phyloP scores from a whole-genome alignment of 2,888 invertebrate genomes.

The Chaitophorus viminalis region DNA sequence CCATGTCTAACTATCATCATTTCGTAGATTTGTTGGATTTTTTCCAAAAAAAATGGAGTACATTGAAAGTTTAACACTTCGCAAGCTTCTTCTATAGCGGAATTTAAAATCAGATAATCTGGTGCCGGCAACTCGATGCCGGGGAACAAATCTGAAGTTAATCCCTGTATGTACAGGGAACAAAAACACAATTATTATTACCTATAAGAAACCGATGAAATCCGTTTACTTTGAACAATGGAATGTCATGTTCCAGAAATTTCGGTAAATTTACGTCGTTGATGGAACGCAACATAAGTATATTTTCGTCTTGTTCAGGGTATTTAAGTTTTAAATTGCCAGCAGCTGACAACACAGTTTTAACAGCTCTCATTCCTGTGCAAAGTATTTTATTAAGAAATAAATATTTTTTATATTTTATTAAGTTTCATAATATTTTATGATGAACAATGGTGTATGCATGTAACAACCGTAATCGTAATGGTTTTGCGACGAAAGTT shows the following conservation, averaged over 20 bases:
- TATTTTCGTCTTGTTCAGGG: constrained; percentile 80
- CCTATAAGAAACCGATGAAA: background rate
- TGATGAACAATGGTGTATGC: background rate
- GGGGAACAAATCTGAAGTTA: constrained; percentile 93
- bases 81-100: constrained; percentile 75
- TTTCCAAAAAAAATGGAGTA: constrained; percentile 84
- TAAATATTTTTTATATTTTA: background rate
- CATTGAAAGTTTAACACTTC: constrained; percentile 82
- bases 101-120: constrained; percentile 79
- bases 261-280: constrained; percentile 96
- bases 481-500: constrained; percentile 91
- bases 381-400: too few species aligned
- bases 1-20: constrained; percentile 95
- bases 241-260: constrained; percentile 70
- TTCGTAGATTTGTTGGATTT: constrained; percentile 91
- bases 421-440: background rate
- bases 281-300: constrained; percentile 87
- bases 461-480: constrained; percentile 85
- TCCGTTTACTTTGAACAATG: constrained; percentile 35
- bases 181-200: background rate
- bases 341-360: constrained; percentile 82
- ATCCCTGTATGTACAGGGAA: constrained; percentile 76
- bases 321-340: constrained; percentile 88
- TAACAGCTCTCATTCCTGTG: constrained; percentile 82
- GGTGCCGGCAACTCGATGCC: constrained; percentile 81